phyloP scores from a whole-genome alignment of 2,888 invertebrate genomes.

The Ophion ellenae region DNA sequence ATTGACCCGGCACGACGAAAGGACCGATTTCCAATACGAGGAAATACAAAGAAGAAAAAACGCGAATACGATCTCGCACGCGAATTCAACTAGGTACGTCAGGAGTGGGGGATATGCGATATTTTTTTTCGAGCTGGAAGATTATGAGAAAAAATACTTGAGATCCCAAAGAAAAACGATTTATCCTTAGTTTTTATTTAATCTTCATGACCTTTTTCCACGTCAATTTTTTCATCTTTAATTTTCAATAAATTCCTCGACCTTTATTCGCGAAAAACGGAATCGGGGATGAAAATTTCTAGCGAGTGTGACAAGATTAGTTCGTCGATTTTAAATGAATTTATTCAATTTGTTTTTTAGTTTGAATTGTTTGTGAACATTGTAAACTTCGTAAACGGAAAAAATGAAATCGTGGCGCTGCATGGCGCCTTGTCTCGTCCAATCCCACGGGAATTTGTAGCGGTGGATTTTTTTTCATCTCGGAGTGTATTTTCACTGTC shows the following conservation, averaged over 20 bases:
- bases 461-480: slow-evolving; percentile 58
- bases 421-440: slow-evolving; percentile 22
- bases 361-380: background rate
- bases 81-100: background rate
- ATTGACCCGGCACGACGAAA: slow-evolving; percentile 77
- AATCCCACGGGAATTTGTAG: slow-evolving; percentile 68
- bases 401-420: slow-evolving; percentile 25
- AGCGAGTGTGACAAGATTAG: background rate
- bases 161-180: background rate
- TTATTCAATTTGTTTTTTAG: background rate
- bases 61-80: slow-evolving; percentile 12
- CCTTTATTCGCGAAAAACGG: too few species aligned
- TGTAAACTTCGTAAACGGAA: background rate
- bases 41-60: slow-evolving; percentile 64
- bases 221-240: background rate
- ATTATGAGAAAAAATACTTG: background rate
- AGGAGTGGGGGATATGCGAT: background rate
- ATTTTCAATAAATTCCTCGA: background rate
- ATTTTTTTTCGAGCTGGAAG: background rate
- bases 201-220: background rate
- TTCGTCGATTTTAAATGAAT: background rate
- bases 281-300: background rate
- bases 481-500: slow-evolving; percentile 60
- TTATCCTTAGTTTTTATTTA: background rate
- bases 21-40: slow-evolving; percentile 82